Percentiles rank a stretch among this genome's conserved stretches.
Evolutionary conservation across 2,113 vertebrate species (phyloP).

Genomic region (Oxygymnocypris stewartii): DNA sequence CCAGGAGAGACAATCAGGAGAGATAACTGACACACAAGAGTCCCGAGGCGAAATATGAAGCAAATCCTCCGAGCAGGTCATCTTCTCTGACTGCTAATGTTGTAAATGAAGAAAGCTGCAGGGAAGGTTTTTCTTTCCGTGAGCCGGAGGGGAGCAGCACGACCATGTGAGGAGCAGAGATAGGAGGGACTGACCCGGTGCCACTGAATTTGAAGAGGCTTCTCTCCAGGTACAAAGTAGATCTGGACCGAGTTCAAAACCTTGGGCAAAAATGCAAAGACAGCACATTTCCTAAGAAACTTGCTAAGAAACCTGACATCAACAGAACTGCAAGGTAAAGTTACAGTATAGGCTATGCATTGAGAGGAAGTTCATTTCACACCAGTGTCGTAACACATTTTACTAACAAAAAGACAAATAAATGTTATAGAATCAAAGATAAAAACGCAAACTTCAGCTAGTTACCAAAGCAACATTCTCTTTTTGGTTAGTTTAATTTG

Average conservation of each 20-base stretch:
- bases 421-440: too few relatives aligned
- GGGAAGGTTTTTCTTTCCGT: neutral
- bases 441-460: too few relatives aligned
- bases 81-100: conserved; percentile 7
- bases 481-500: too few relatives aligned
- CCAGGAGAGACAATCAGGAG: conserved; percentile 6
- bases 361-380: conserved; percentile 22
- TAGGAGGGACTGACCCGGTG: neutral
- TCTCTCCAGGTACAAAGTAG: neutral
- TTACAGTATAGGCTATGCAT: neutral
- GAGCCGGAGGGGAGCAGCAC: neutral
- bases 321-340: conserved; percentile 16
- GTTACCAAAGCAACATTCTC: too few relatives aligned
- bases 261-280: conserved; percentile 33
- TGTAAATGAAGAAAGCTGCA: neutral
- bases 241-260: neutral
- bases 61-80: neutral
- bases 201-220: conserved; percentile 15
- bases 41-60: neutral
- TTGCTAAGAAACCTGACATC: neutral
- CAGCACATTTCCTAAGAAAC: neutral
- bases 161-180: neutral
- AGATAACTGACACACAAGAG: neutral
- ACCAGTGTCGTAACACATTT: neutral
- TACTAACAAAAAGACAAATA: too few relatives aligned